Evolutionary conservation across 2,888 invertebrate species (phyloP).

Genomic region (Caenorhabditis sp.): DNA sequence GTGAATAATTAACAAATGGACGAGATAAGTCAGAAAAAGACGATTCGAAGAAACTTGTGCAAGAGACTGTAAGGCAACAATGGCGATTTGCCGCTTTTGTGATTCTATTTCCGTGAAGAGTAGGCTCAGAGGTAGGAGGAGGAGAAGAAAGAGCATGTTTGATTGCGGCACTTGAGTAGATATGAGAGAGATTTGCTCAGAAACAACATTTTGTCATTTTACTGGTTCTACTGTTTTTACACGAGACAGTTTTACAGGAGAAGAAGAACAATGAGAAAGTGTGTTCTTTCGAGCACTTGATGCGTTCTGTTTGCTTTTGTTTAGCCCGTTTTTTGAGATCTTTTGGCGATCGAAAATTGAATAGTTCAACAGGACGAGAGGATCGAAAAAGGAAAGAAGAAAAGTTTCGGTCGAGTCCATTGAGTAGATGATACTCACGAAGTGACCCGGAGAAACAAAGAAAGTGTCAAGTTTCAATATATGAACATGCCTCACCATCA

Average conservation of each 20-base stretch:
- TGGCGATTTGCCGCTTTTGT: slow-evolving; percentile 46
- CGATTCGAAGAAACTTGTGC: slow-evolving; percentile 19
- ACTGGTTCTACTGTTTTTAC: slow-evolving; percentile 44
- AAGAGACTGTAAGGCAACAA: slow-evolving; percentile 27
- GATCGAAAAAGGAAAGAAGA: background rate
- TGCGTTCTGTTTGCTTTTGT: slow-evolving; percentile 5
- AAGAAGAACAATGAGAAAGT: slow-evolving; percentile 9
- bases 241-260: slow-evolving; percentile 24
- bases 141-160: slow-evolving; percentile 40
- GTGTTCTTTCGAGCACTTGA: slow-evolving; percentile 32
- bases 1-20: background rate
- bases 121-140: slow-evolving; percentile 2
- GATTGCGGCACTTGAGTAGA: slow-evolving; percentile 57
- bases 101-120: slow-evolving; percentile 45
- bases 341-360: slow-evolving; percentile 14
- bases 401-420: slow-evolving; percentile 1
- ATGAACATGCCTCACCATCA: slow-evolving; percentile 35
- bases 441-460: slow-evolving; percentile 35
- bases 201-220: slow-evolving; percentile 43
- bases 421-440: slow-evolving; percentile 30
- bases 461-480: slow-evolving; percentile 32
- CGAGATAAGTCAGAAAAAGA: background rate
- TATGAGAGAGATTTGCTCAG: slow-evolving; percentile 32
- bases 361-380: background rate
- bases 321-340: background rate